Percentiles rank a stretch among this genome's conserved stretches.
These are phyloP conservation scores for Tauraco hartlaubi DNA, from an alignment of 2,797 vertebrate species.

Conservation along the genomic window DNA sequence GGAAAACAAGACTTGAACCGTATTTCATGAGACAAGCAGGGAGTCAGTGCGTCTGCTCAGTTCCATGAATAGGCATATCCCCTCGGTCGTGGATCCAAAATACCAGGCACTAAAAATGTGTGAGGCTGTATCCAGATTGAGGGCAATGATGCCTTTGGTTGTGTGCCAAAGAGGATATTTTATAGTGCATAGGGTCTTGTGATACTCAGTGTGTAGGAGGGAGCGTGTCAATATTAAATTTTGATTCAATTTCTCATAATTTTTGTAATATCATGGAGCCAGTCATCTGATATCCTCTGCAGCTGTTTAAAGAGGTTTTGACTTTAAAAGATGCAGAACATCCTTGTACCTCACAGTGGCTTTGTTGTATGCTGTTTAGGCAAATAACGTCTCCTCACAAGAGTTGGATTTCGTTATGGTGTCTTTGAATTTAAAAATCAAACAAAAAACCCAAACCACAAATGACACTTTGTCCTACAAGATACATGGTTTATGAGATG, in stretches of 20 bases:
- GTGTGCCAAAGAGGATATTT: neutral
- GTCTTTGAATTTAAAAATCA: neutral
- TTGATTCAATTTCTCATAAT: neutral
- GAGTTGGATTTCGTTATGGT: rapidly evolving
- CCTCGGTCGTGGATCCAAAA: neutral
- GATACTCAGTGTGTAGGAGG: neutral
- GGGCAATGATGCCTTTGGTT: neutral
- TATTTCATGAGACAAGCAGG: neutral
- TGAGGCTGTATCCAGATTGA: neutral
- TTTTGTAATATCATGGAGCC: neutral
- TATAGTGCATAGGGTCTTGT: neutral
- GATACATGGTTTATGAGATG: neutral
- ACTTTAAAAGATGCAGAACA: neutral
- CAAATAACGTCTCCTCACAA: neutral
- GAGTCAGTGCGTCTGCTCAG: neutral
- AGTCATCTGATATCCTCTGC: neutral
- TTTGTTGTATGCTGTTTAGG: neutral
- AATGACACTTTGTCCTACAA: neutral
- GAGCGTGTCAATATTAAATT: neutral
- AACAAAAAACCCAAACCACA: neutral
- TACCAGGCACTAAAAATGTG: neutral
- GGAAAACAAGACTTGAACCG: neutral
- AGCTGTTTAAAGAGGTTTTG: neutral
- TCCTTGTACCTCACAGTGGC: neutral
- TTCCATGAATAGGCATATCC: neutral